Evolutionary conservation across 2,888 invertebrate genomes (phyloP).

Genomic region (Eupithecia insigniata): DNA sequence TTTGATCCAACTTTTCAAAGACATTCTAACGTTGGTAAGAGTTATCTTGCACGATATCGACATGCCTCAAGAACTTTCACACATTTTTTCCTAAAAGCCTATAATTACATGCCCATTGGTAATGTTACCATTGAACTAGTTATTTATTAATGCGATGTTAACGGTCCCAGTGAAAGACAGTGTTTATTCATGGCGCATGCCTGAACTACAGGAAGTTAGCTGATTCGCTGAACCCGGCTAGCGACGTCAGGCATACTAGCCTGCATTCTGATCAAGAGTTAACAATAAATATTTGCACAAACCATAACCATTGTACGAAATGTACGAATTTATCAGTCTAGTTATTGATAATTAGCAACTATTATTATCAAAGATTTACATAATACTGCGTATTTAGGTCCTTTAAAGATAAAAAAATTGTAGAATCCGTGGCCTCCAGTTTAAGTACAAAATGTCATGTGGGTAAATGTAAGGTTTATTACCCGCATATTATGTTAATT

Average conservation of each 20-base stretch:
- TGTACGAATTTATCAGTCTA: slow-evolving; percentile 44
- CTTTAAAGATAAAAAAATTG: slow-evolving; percentile 52
- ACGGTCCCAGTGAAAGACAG: slow-evolving; percentile 56
- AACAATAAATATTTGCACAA: slow-evolving; percentile 43
- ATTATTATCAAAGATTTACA: slow-evolving; percentile 44
- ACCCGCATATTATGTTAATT: slow-evolving; percentile 77
- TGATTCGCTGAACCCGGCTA: slow-evolving; percentile 70
- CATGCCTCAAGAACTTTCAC: background rate
- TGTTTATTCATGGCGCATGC: slow-evolving; percentile 75
- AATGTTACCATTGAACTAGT: slow-evolving; percentile 48
- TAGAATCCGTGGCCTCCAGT: slow-evolving; percentile 65
- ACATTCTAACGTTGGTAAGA: background rate
- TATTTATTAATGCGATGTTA: slow-evolving; percentile 46
- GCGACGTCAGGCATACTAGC: slow-evolving; percentile 63
- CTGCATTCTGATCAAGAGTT: slow-evolving; percentile 61
- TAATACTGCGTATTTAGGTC: slow-evolving; percentile 51
- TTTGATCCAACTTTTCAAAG: background rate
- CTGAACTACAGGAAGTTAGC: slow-evolving; percentile 72
- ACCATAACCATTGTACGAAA: slow-evolving; percentile 31
- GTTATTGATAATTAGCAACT: slow-evolving; percentile 46
- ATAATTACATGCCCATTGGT: slow-evolving; percentile 30
- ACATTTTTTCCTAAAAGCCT: background rate
- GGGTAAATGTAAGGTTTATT: slow-evolving; percentile 71
- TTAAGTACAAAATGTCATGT: slow-evolving; percentile 64
- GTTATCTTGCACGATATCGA: background rate